These are phyloP conservation scores for Callospermophilus lateralis DNA, from an alignment of 2,113 vertebrate genomes.

Conservation along the genomic window DNA sequence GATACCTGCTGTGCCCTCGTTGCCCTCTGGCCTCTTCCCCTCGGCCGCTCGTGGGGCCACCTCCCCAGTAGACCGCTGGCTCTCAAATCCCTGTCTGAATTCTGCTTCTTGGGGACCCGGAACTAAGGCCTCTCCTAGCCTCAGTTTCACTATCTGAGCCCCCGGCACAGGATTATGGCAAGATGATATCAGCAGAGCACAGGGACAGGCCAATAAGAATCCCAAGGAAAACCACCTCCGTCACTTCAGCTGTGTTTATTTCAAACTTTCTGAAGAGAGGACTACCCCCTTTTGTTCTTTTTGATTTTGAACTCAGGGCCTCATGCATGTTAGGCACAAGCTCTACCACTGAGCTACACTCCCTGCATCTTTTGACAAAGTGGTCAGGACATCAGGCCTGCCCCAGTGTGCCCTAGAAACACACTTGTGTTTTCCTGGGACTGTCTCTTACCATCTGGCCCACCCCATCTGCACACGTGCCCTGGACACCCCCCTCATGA, in stretches of 20 bases:
- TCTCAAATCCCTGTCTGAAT: neutral
- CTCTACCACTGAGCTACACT: neutral
- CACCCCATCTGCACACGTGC: too few relatives aligned
- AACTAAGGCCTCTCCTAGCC: neutral
- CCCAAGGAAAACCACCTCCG: neutral
- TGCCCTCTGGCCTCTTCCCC: neutral
- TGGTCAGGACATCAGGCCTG: rapidly evolving
- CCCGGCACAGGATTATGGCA: rapidly evolving
- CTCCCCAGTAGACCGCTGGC: neutral
- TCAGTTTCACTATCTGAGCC: neutral
- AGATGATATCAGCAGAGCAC: neutral
- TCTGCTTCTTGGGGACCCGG: neutral
- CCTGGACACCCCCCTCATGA: neutral
- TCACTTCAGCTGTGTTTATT: neutral
- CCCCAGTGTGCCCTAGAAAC: neutral
- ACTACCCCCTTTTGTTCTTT: neutral
- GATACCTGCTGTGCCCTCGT: neutral
- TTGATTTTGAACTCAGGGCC: neutral
- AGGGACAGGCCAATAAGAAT: neutral
- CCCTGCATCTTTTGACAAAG: neutral
- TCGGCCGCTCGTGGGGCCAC: neutral
- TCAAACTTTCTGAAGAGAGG: neutral
- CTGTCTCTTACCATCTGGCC: neutral
- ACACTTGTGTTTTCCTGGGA: too few relatives aligned
- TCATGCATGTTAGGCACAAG: too few relatives aligned